Base-by-base conservation (phyloP, 2,888 invertebrate species). In the Melikaiella ostensackeni region DNA sequence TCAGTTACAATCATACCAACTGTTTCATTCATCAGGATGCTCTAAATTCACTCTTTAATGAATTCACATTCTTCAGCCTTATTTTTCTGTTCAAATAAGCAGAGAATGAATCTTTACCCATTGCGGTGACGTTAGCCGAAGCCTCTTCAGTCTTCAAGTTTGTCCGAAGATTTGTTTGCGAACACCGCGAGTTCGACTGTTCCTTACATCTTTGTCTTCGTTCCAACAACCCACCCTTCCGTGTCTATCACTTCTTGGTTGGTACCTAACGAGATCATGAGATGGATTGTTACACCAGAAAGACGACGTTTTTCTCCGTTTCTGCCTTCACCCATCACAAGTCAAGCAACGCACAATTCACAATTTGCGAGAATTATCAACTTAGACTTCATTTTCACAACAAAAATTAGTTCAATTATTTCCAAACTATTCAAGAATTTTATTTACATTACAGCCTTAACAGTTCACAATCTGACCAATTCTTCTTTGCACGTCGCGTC, bases 201-300 rank as follows among this genome's bases (percentile, higher is more conserved):
- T 70, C 70, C 70, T 70, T 50, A 70, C 33, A 70, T 70, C 70
- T 70, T 70, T 70, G 70, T 70, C 70, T 70, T 70, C 70, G 50
- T 50, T 33, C 30, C 50, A 50, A 70, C 70, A 33, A 33, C n/a
- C 70, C 70, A 70, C 50, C 50, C 70, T 70, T 70, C 33, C 70
- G 70, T 70, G 70, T 70, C 70, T 70, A 70, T 70, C 70, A 70
- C 70, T 70, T 50, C 70, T 70, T 50, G 30, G 70, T 50, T 50
- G 50, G 70, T 70, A 85, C 84, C 86, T 85, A 86, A 85, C 85
- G 86, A 86, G 85, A 82, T 83, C 83, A 80, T 79, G 85, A 85
- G 85, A 85, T 85, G 82, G 85, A 85, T 86, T 84, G 85, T 70
- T 70, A 21, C 70, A 50, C 21, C n/a, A 33, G 30, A 50, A 19